These are phyloP conservation scores for Ylistrum balloti DNA, from an alignment of 1,140 invertebrate species.

Conservation along the genomic window DNA sequence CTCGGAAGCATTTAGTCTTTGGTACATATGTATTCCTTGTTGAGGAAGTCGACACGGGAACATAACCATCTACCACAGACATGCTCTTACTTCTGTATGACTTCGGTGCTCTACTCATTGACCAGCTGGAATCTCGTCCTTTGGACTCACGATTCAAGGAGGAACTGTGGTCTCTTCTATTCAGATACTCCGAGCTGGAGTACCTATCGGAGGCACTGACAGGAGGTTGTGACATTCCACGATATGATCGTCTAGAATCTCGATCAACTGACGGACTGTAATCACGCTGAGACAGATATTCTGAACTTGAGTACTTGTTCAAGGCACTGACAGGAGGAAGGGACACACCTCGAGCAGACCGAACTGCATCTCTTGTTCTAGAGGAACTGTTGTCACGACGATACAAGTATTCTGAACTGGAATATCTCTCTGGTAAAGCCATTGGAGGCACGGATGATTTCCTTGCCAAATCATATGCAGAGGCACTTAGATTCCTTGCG, in stretches of 20 bases:
- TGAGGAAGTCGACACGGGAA: background rate
- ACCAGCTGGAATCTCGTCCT: background rate
- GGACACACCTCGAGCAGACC: background rate
- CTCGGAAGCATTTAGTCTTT: background rate
- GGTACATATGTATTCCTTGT: background rate
- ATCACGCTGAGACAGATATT: background rate
- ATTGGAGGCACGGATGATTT: background rate
- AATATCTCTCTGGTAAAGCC: background rate
- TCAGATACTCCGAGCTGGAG: background rate
- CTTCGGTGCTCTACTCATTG: background rate
- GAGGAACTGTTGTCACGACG: conserved; percentile 18
- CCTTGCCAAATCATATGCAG: background rate
- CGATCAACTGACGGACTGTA: background rate
- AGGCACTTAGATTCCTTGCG: background rate
- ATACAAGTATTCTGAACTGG: background rate
- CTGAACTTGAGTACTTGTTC: conserved; percentile 2
- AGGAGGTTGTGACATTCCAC: conserved; percentile 5
- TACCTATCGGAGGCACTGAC: background rate
- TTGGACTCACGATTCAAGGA: background rate
- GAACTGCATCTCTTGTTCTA: background rate
- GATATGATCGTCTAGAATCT: background rate
- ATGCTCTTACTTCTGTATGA: conserved; percentile 13
- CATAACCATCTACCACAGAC: background rate
- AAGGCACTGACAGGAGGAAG: background rate
- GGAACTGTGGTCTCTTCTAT: conserved; percentile 24